Conservation (phyloP, 2,113 vertebrate species). For the Carassius carassius region DNA sequence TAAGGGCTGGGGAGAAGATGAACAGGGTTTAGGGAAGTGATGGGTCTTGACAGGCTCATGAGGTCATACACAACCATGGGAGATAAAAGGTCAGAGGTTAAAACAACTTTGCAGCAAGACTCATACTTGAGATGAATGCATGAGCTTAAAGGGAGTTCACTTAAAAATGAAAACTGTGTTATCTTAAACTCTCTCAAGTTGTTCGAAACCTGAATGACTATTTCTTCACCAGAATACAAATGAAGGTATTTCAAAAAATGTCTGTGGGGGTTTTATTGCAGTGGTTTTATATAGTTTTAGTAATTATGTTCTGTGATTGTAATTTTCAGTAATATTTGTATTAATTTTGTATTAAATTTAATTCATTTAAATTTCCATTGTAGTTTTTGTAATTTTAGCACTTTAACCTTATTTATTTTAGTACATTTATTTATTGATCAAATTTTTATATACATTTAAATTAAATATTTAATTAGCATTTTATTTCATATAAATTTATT, state of each 20-base stretch:
- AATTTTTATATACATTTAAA: no score
- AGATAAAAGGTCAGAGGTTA: conserved; percentile 44
- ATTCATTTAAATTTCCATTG: not conserved
- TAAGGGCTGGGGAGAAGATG: conserved; percentile 15
- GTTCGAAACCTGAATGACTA: no score
- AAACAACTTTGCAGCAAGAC: conserved; percentile 36
- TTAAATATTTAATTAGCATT: not conserved
- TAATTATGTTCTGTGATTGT: no score
- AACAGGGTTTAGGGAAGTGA: conserved; percentile 7
- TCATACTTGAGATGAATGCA: not conserved
- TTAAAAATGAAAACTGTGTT: not conserved
- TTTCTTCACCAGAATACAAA: not conserved
- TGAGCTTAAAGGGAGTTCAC: not conserved
- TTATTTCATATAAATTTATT: not conserved
- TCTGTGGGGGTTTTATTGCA: no score
- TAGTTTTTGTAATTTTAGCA: not conserved
- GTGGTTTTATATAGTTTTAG: no score
- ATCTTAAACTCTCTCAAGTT: not conserved
- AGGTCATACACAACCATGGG: conserved; percentile 34
- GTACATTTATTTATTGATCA: not conserved
- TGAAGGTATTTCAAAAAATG: no score
- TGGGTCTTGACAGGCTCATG: conserved; percentile 2
- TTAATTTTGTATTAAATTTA: no score
- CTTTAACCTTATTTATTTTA: not conserved
- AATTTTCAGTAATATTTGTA: not conserved